Percentiles rank a stretch among this genome's conserved stretches.
Conservation (phyloP, 2,888 invertebrate genomes). For the Drosophila nigricruria region DNA sequence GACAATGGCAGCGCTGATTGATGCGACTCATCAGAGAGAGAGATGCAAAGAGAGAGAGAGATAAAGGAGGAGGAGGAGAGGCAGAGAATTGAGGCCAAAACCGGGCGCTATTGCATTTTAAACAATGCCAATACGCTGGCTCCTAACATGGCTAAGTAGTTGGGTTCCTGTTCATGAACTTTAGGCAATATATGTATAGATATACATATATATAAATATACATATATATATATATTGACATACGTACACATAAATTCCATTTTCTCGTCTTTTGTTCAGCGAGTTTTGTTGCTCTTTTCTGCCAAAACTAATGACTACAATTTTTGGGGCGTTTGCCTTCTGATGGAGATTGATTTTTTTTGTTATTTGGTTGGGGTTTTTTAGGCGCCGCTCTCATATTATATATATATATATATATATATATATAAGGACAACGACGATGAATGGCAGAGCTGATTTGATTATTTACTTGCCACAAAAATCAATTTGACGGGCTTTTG, state of each 20-base stretch:
- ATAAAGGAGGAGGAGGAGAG: neutral
- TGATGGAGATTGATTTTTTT: conserved; percentile 69
- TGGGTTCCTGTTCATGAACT: conserved; percentile 62
- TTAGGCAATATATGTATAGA: conserved; percentile 25
- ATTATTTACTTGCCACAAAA: conserved; percentile 75
- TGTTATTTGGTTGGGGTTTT: conserved; percentile 25
- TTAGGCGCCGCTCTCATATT: conserved; percentile 55
- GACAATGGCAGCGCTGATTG: conserved; percentile 74
- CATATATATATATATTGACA: conserved; percentile 8
- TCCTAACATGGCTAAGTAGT: conserved; percentile 62
- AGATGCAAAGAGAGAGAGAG: conserved; percentile 3
- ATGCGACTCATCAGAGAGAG: conserved; percentile 67
- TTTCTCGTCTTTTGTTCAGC: conserved; percentile 37
- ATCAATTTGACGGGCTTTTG: conserved; percentile 62
- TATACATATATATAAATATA: conserved; percentile 19
- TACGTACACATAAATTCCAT: conserved; percentile 37
- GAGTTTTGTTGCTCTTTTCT: conserved; percentile 8
- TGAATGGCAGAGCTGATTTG: conserved; percentile 63
- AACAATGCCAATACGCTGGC: conserved; percentile 58
- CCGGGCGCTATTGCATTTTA: conserved; percentile 52
- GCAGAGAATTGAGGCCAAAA: conserved; percentile 7
- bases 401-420: conserved; percentile 14
- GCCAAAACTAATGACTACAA: conserved; percentile 73
- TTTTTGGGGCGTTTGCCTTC: conserved; percentile 67
- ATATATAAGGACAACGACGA: conserved; percentile 27